These are phyloP conservation scores for Leptodactylus fallax DNA, from an alignment of 2,797 vertebrate genomes.

Conservation along the genomic window DNA sequence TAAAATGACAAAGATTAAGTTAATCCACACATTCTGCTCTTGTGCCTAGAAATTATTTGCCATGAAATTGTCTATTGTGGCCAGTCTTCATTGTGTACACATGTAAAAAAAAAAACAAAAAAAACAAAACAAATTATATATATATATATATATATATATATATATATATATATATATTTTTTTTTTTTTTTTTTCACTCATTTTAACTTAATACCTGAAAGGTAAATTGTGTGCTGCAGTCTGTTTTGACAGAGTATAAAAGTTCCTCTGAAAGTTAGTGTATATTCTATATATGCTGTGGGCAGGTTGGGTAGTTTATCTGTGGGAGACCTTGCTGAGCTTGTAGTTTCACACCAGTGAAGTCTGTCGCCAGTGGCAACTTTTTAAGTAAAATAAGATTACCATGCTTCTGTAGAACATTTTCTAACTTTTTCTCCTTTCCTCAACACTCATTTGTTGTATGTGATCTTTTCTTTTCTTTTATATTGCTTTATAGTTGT, in stretches of 20 bases:
- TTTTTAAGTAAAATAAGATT: conserved; percentile 68
- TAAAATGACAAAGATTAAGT: no score
- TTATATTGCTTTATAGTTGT: conserved; percentile 66
- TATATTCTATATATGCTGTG: conserved; percentile 54
- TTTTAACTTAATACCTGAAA: conserved; percentile 76
- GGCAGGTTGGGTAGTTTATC: conserved; percentile 72
- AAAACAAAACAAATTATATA: no score
- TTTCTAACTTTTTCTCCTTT: conserved; percentile 68
- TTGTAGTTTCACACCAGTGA: conserved; percentile 89
- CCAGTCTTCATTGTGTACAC: no score
- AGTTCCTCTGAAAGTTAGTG: conserved; percentile 81
- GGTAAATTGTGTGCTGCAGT: conserved; percentile 74
- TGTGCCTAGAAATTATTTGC: no score
- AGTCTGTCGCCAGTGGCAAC: conserved; percentile 72
- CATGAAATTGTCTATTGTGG: no score
- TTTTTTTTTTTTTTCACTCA: not conserved
- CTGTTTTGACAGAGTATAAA: conserved; percentile 80
- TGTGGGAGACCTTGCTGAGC: conserved; percentile 95
- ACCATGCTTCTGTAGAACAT: conserved; percentile 72
- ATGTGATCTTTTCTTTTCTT: conserved; percentile 71
- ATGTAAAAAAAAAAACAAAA: no score
- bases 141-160: no score
- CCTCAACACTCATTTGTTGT: conserved; percentile 71
- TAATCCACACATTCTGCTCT: no score
- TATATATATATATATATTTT: no score